Percentiles rank a stretch among this genome's conserved stretches.
phyloP scores from a whole-genome alignment of 2,888 invertebrate genomes.

The Hyppa rectilinea region DNA sequence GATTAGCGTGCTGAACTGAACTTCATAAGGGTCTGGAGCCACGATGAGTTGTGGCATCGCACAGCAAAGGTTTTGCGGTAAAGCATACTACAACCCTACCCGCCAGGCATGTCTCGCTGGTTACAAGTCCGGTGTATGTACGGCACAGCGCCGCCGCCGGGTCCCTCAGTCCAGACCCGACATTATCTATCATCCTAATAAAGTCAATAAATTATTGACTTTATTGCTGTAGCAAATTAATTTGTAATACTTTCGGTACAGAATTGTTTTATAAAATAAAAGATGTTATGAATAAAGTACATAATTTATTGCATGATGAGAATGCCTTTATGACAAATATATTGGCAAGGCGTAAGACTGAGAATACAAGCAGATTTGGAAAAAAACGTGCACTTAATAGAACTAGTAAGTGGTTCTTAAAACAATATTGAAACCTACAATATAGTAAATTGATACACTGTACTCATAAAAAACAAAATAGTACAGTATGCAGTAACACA shows the following conservation, averaged over 20 bases:
- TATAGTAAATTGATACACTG: constrained; percentile 10
- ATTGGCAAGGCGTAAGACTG: constrained; percentile 5
- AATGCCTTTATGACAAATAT: constrained; percentile 26
- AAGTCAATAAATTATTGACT: background rate
- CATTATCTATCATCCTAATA: background rate
- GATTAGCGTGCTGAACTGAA: too few species aligned
- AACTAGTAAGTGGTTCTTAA: constrained; percentile 10
- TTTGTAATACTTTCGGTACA: background rate
- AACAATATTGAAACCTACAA: constrained; percentile 18
- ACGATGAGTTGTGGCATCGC: background rate
- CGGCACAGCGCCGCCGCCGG: background rate
- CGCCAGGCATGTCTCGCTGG: background rate
- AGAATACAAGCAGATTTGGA: constrained; percentile 17
- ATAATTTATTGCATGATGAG: constrained; percentile 45
- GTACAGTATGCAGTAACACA: constrained; percentile 12
- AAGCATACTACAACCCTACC: background rate
- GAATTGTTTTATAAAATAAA: constrained; percentile 10
- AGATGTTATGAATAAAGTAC: constrained; percentile 24
- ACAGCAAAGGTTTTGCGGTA: background rate
- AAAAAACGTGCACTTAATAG: constrained; percentile 11
- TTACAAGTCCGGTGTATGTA: background rate
- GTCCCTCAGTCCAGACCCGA: background rate
- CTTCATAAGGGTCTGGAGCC: too few species aligned
- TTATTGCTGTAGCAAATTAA: background rate
- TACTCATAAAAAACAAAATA: background rate